Base-by-base conservation (phyloP, 2,888 invertebrate species). In the Dichetophora obliterata region DNA sequence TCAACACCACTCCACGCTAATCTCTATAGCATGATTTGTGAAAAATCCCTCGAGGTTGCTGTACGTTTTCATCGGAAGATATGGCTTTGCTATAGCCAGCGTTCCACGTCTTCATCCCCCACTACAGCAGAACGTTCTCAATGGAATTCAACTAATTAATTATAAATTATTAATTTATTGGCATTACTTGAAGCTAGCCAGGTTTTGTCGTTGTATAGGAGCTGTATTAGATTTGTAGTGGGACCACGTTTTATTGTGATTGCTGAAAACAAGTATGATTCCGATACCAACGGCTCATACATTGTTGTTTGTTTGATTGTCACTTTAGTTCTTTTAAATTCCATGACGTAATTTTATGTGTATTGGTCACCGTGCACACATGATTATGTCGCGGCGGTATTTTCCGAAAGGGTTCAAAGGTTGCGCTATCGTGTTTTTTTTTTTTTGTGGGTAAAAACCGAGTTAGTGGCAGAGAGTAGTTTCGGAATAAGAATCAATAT, bases 281-380 rank as follows among this genome's bases (percentile, higher is more conserved):
- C 27, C 57, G 24, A 24, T 19, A 11, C 2, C 54, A 9, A n/a
- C 6, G 54, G 2, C 22, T 31, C 63, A n/a, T n/a, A n/a, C 34
- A 31, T 63, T 66, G 43, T 66, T 37, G 66, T 66, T n/a, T 66
- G 19, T 37, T 65, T 65, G 34, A 43, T 22, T 22, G 22, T 59
- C 57, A 24, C 24, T 59, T 22, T 59, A 11, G 24, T 59, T 19
- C 37, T 43, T 37, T 66, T 43, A 66, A 37, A 65, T 37, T 65
- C 65, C 14, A 66, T 66, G 66, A 66, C 66, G 66, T 66, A 37
- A 66, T 66, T 37, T 37, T 66, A 66, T 66, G 43, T 66, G 66
- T 66, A 66, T 66, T 37, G 66, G 66, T 66, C 37, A 65, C 34
- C 37, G 11, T n/a, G 11, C 37, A 22, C 4, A 59, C 37, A 6